A percentile compares a stretch with the other conserved stretches of the same genome.
Evolutionary conservation across 1,140 invertebrate genomes (phyloP).

Genomic region (Drosophila pruinosa): DNA sequence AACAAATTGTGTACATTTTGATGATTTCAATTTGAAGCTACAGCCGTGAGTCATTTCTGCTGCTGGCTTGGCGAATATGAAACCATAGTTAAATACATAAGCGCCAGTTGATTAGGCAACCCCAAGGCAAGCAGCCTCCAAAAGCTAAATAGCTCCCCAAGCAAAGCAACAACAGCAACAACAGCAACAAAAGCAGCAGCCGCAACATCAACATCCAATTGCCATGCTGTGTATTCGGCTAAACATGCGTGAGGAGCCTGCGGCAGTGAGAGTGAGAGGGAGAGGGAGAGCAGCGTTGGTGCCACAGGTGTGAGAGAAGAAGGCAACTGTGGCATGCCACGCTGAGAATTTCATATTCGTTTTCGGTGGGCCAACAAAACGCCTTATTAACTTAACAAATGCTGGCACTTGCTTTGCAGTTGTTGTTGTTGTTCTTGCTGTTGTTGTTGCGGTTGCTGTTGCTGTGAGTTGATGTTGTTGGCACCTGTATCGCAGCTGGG

Average conservation of each 20-base stretch:
- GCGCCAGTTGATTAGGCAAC: constrained; percentile 71
- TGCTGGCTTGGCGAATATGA: constrained; percentile 56
- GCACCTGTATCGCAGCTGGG: constrained; percentile 60
- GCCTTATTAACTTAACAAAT: constrained; percentile 75
- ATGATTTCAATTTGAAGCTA: not conserved
- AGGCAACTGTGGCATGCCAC: not conserved
- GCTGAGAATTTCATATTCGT: not conserved
- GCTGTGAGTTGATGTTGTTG: constrained; percentile 20
- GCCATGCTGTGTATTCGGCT: constrained; percentile 18
- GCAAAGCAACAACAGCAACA: not conserved
- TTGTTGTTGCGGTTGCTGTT: not conserved
- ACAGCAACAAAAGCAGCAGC: not conserved
- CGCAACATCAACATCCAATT: not conserved
- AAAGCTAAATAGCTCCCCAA: not conserved
- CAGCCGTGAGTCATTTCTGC: constrained; percentile 2
- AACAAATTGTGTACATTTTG: no score
- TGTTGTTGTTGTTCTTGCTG: not conserved
- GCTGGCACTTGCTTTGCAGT: constrained; percentile 55
- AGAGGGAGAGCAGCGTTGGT: not conserved
- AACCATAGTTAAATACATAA: constrained; percentile 78
- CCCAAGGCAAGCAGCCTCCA: constrained; percentile 14
- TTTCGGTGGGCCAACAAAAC: constrained; percentile 10
- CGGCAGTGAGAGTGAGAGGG: constrained; percentile 11
- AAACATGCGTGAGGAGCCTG: constrained; percentile 52
- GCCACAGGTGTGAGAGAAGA: not conserved